Base-by-base conservation (phyloP, 2,888 invertebrate genomes). In the Pediacus dermestoides region DNA sequence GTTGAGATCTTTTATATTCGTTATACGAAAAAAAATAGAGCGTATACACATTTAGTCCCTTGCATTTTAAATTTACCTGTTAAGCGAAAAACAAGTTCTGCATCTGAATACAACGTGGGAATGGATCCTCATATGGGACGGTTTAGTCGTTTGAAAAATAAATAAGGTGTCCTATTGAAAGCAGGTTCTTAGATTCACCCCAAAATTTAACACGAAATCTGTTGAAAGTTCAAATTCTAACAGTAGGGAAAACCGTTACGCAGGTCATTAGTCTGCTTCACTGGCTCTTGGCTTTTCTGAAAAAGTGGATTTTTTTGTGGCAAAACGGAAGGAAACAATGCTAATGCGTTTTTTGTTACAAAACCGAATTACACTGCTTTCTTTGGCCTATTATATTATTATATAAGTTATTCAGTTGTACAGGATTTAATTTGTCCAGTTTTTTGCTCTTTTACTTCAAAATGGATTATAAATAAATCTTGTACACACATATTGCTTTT, bases 61-160 rank as follows among this genome's bases (percentile, higher is more conserved):
- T 47, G 42, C 38, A 32, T 47, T 47, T 42, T 35, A 44, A 44
- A 50, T 60, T 60, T 60, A 60, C 60, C 60, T 60, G 60, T 60
- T 55, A 44, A 50, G 40, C 54, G 55, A 54, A 60, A 60, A 60
- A 60, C 60, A 55, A 60, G 60, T 60, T 60, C 21, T 18, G 21
- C 21, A 18, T 18, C 21, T 18, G 21, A 18, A 18, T 18, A 18
- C 6, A 18, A 18, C 53, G 59, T 59, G 59, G 59, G 60, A 57
- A 57, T 50, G 42, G 38, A 56, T 56, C 52, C 55, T 44, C 55
- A 33, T 53, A 55, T 42, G 57, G 56, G 57, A 56, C 59, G 53
- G 44, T 48, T 43, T 33, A 45, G 42, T 44, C 43, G 48, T 50
- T 50, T 47, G 37, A 50, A 55, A 46, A 51, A 57, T 55, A 57